These are phyloP conservation scores for Fistularia tabacaria DNA, from an alignment of 2,797 vertebrate species.

Conservation along the genomic window DNA sequence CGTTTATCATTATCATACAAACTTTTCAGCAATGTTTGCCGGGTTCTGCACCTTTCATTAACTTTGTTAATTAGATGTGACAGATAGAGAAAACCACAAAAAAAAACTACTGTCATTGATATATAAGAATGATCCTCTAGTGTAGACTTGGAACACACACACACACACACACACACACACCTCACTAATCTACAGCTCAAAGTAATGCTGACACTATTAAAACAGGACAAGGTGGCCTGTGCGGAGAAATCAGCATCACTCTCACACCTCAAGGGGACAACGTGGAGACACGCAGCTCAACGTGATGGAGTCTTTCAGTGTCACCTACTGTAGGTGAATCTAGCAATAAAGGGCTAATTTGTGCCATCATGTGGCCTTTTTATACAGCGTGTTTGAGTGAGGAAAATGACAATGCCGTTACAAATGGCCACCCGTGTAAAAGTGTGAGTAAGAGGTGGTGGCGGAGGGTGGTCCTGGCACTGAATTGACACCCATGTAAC, in stretches of 20 bases:
- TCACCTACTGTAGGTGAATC: conserved; percentile 56
- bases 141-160: neutral
- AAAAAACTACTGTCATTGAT: no score
- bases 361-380: conserved; percentile 56
- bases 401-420: no score
- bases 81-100: no score
- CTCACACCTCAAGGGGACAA: conserved; percentile 40
- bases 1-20: no score
- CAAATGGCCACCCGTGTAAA: conserved; percentile 29
- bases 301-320: conserved; percentile 53
- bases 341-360: conserved; percentile 65
- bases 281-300: conserved; percentile 40
- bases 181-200: conserved; percentile 61
- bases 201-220: conserved; percentile 68
- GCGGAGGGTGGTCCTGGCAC: neutral
- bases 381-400: conserved; percentile 57
- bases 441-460: conserved; percentile 31
- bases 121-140: no score
- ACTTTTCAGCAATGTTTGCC: no score
- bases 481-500: no score
- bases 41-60: no score
- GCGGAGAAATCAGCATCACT: conserved; percentile 49
- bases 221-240: conserved; percentile 53
- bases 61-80: no score
- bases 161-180: conserved; percentile 17